Base-by-base conservation (phyloP, 37 sponge, comb jelly and placozoan species). In the Dysidea cf. avara region DNA sequence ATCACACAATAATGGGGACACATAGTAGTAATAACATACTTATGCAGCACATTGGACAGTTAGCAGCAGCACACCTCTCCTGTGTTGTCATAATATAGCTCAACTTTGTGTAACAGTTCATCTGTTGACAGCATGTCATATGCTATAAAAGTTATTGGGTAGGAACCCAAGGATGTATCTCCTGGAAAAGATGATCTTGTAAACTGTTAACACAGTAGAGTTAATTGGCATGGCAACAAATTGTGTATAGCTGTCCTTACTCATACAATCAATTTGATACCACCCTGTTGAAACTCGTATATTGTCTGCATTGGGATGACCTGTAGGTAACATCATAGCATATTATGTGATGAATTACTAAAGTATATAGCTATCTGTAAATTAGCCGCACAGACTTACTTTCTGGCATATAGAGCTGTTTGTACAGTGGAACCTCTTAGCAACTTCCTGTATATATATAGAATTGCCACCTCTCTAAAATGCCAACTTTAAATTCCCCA, bases 71-170 rank as follows among this genome's bases (percentile, higher is more conserved):
- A n/a, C 18, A 81, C 70, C 75, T 88, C 84, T 33, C 71, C 89
- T 47, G 84, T 79, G 50, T 83, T 88, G 60, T 88, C 89, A 52
- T 85, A 90, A 48, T 90, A 90, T n/a, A 89, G 22, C 18, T 66
- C 17, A 18, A 89, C 81, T 24, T 13, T 62, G 74, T 90, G 91
- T 12, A 33, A 40, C 54, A 64, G 11, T 24, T 73, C 74, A 61
- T 90, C 91, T 32, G 47, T 48, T 39, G 71, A 40, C 2, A n/a
- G 20, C 11, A 85, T 74, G 20, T 75, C 21, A 50, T 71, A 75
- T 47, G 77, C 69, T 16, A 90, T 43, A 65, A 50, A 77, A 11
- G 91, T 71, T 22, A 85, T 20, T 14, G 86, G 86, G 31, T 61
- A 72, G 67, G 14, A 25, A 46, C 30, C 65, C 71, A 21, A 60